Base-by-base conservation (phyloP, 2,797 vertebrate genomes). In the Sebastes steindachneri region DNA sequence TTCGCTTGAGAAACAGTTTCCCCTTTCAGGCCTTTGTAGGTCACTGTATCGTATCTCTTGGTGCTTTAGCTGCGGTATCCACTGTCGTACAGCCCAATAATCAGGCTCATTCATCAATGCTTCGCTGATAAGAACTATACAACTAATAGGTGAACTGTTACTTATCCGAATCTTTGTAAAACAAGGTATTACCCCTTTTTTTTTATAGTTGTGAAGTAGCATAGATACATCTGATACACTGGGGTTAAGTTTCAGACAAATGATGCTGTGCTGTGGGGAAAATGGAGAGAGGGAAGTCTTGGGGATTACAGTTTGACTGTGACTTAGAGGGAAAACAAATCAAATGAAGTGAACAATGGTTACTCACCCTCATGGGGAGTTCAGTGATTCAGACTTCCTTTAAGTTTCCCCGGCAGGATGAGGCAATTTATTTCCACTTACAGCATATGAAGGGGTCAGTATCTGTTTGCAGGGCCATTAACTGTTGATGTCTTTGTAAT, bases 271-370 rank as follows among this genome's bases (percentile, higher is more conserved):
- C 75, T 25, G 23, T 26, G 51, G 53, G 68, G 65, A 68, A 74
- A 57, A 28, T n/a, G 58, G 35, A 82, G 68, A 53, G 37, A 37
- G 48, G 14, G 66, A 82, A 75, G 33, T 87, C 76, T 74, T 29
- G 35, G 68, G 68, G 89, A 84, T 66, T 25, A 45, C 59, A 73
- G 31, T 84, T 77, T 64, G 65, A 77, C 77, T 83, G 28, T 80
- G 69, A 84, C 55, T 77, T 26, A 10, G 29, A 76, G 78, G 75
- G 79, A 84, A 75, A 83, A 75, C 35, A 80, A 84, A 83, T 58
- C 69, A 82, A 86, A 81, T 70, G 60, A 83, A 83, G 71, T 75
- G 73, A 90, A 74, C 84, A 86, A 76, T 79, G 29, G 48, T 48
- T 77, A 57, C 74, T 71, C 59, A 33, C 10, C 25, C 72, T 73